Base-by-base conservation (phyloP, 1,140 invertebrate genomes). In the Sycophila sp. region DNA sequence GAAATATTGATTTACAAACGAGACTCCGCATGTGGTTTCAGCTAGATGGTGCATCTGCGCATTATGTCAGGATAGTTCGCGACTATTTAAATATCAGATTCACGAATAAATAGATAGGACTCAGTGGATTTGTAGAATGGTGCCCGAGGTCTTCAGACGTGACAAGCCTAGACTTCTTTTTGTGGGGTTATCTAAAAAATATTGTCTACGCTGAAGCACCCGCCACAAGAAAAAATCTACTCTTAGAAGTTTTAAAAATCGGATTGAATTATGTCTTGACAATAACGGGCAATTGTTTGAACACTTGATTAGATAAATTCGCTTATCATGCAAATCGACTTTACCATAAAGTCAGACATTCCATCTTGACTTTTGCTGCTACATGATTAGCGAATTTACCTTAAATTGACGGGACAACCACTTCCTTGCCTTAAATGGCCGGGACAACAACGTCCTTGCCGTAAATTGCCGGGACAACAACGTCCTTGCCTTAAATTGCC, bases 141-240 rank as follows among this genome's bases (percentile, higher is more conserved):
- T 28, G 19, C 26, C 17, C 38, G 40, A 30, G 17, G 38, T 71
- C 51, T 13, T 8, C 32, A 4, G 47, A 70, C n/a, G 17, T 70
- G 58, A 70, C 28, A 10, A 13, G 2, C 15, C 11, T 59, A 8
- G 53, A 68, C 22, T 62, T 69, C 17, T 60, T 56, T n/a, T 68
- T 58, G 22, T 58, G 65, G 28, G 24, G 53, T 11, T 68, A 68
- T 13, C 51, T 68, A 24, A 58, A 58, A 58, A 58, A 58, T 55
- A 2, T 60, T n/a, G 42, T 47, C 15, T 47, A 47, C 42, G 42
- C 13, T n/a, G 19, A 15, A 15, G 42, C 13, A n/a, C 42, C 42
- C 13, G n/a, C 11, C 34, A 36, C 11, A 36, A 36, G 11, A 36
- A 11, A 36, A 36, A 36, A 42, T 42, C 34, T 36, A 36, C 34